phyloP scores from a whole-genome alignment of 2,888 invertebrate species.

The Cecidostiba fungosa region DNA sequence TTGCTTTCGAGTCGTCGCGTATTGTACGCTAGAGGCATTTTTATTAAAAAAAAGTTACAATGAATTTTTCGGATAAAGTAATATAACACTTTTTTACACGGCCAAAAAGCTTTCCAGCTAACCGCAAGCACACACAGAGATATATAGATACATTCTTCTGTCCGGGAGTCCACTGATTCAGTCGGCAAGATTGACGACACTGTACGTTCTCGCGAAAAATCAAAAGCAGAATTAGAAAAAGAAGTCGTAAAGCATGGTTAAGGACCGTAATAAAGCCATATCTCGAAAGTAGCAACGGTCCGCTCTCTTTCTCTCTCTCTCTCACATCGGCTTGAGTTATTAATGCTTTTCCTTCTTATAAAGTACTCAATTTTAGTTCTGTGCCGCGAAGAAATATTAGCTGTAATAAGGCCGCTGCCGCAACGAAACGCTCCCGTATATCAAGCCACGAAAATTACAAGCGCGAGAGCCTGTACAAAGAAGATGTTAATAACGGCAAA shows the following conservation, averaged over 20 bases:
- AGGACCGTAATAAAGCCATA: slow-evolving; percentile 48
- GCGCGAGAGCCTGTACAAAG: slow-evolving; percentile 58
- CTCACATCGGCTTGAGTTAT: slow-evolving; percentile 70
- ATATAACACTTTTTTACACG: background rate
- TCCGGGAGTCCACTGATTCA: background rate
- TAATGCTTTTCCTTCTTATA: slow-evolving; percentile 73
- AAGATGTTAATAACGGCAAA: slow-evolving; percentile 72
- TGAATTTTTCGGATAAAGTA: background rate
- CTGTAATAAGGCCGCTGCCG: slow-evolving; percentile 70
- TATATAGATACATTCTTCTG: too few species aligned
- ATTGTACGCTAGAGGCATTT: too few species aligned
- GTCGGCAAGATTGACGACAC: background rate
- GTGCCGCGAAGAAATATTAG: slow-evolving; percentile 71
- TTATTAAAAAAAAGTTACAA: background rate
- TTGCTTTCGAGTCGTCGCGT: background rate
- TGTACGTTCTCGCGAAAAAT: background rate
- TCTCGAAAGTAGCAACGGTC: slow-evolving; percentile 43
- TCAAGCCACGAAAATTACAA: slow-evolving; percentile 70
- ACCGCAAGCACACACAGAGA: background rate
- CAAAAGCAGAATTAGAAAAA: slow-evolving; percentile 31
- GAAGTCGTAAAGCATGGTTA: slow-evolving; percentile 43
- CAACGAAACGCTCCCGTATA: slow-evolving; percentile 66
- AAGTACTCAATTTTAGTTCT: slow-evolving; percentile 75
- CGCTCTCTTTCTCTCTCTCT: slow-evolving; percentile 60
- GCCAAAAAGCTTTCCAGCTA: background rate